Evolutionary conservation across 2,888 invertebrate genomes (phyloP), one percentile per base, ranked within the genome.

Genomic region (Ariolimax columbianus): DNA sequence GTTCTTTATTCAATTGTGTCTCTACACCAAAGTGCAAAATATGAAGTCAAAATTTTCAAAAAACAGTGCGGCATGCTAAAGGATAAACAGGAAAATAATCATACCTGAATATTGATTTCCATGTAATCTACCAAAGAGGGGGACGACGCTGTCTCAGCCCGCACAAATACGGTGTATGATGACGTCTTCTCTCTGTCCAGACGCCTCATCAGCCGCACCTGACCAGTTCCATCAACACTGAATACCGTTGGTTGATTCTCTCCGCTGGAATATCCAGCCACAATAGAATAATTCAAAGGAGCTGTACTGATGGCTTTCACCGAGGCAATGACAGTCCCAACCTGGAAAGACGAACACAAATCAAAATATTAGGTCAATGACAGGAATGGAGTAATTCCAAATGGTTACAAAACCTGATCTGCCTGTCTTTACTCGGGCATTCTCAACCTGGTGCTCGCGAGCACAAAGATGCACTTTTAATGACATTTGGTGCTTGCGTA

Each of bases 161-260:
- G 94, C 23, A 94, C 89, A 11, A 92, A 91, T 66, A 94, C 86
- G 51, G 90, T 91, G 88, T 92, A 94, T 6, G 91, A 88, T 17
- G 91, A 86, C 75, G 96, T 95, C 17, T 95, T 94, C 94, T 98
- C 98, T 91, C 97, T 96, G 94, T 98, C 98, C 84, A 98, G 95
- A 70, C 96, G 95, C 91, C 96, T 96, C 92, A 97, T 89, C 40
- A 93, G 91, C 30, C 86, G 89, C 11, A 94, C 89, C 86, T 91
- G 91, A 9, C 94, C 93, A 83, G 86, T 77, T 36, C 85, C 86
- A 73, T 90, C 90, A n/a, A 92, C 89, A 55, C 84, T 77, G 87
- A 92, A 97, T 88, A 88, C 87, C 11, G 89, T 87, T 9, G 91
- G 92, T 47, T 89, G 88, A 82, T 93, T 93, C 78, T 90, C 90